These are phyloP conservation scores for Trinectes maculatus DNA, from an alignment of 2,113 vertebrate genomes.

Conservation along the genomic window DNA sequence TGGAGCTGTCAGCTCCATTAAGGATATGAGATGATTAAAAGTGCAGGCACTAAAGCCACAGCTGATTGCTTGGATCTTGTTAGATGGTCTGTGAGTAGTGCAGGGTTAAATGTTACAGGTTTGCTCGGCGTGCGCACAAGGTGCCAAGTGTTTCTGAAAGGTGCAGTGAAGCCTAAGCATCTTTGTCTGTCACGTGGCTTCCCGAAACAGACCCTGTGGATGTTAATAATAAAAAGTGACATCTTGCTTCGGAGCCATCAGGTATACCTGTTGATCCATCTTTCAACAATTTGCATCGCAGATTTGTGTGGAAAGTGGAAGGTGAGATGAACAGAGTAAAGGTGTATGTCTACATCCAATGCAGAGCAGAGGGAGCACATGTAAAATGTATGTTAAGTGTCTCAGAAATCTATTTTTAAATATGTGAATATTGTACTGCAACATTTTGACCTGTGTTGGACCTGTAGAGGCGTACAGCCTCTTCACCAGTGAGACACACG, in stretches of 20 bases:
- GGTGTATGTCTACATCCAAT: conserved; percentile 9
- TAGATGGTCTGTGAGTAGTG: conserved; percentile 8
- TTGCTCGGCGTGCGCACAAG: not conserved
- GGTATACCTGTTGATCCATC: conserved; percentile 4
- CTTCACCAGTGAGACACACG: conserved; percentile 42
- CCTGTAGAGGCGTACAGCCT: conserved; percentile 58
- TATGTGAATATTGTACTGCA: conserved; percentile 28
- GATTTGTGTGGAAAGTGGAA: not conserved
- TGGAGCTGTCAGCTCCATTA: conserved; percentile 74
- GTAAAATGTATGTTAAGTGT: conserved; percentile 62
- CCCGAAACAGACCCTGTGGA: not conserved
- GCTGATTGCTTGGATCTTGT: conserved; percentile 32
- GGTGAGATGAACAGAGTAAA: conserved; percentile 38
- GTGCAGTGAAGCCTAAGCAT: not conserved
- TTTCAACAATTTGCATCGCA: not conserved
- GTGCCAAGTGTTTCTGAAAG: not conserved
- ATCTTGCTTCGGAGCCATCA: not conserved
- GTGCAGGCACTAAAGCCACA: conserved; percentile 43
- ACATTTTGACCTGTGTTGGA: conserved; percentile 42
- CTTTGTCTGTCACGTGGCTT: too few species aligned
- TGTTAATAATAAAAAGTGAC: not conserved
- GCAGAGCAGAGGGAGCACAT: conserved; percentile 33
- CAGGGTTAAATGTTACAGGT: conserved; percentile 34
- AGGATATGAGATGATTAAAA: conserved; percentile 70
- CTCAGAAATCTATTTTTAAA: conserved; percentile 46